phyloP scores from a whole-genome alignment of 2,113 vertebrate species.

The Indri indri region DNA sequence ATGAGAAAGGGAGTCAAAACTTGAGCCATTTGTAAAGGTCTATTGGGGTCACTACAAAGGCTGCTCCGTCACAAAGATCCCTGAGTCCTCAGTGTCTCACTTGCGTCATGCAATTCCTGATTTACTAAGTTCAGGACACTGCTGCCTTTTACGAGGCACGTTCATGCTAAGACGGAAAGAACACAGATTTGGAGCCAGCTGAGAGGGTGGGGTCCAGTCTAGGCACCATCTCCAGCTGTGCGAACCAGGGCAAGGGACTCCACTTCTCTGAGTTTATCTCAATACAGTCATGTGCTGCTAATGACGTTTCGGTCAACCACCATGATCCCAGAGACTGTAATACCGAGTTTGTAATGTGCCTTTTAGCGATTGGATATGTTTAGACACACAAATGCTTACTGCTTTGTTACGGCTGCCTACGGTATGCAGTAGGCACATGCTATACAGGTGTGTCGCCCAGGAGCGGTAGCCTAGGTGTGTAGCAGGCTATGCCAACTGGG shows the following conservation, averaged over 20 bases:
- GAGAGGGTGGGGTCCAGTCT: not conserved
- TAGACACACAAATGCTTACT: not conserved
- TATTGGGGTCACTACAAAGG: not conserved
- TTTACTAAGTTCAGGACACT: not conserved
- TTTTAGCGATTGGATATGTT: not conserved
- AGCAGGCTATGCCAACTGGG: not conserved
- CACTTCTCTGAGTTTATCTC: not conserved
- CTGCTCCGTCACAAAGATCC: not conserved
- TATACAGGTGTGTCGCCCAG: not conserved
- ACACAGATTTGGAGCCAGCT: not conserved
- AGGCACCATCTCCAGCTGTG: accelerated
- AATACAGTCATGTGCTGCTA: not conserved
- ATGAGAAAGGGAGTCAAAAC: not conserved
- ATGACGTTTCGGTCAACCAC: not conserved
- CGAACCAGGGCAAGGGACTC: not conserved
- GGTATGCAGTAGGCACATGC: not conserved
- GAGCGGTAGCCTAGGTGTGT: not conserved
- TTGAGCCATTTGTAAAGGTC: not conserved
- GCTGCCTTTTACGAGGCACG: not conserved
- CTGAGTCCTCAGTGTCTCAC: not conserved
- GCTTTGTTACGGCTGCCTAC: not conserved
- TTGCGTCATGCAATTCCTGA: too few relatives aligned
- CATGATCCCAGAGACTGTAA: not conserved
- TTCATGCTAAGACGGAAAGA: not conserved
- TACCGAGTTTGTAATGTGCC: not conserved